These are phyloP conservation scores for Sus cebifrons DNA, from an alignment of 2,797 vertebrate species.

Conservation along the genomic window DNA sequence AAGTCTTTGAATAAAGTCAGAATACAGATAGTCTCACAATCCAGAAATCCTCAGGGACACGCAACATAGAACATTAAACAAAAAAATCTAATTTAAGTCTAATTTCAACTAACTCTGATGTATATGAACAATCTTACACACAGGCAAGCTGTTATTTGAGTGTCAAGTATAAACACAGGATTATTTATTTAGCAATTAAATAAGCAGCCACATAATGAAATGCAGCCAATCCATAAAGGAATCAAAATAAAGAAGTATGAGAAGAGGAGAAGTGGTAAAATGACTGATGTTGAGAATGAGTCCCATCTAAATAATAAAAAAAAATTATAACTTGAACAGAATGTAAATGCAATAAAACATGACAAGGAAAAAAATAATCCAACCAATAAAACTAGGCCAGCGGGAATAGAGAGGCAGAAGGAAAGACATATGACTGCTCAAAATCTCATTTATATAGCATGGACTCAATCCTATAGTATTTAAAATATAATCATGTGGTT, in stretches of 20 bases:
- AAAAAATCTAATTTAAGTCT: background rate
- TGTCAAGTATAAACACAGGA: background rate
- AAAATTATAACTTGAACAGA: slow-evolving; percentile 2
- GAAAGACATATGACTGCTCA: slow-evolving; percentile 3
- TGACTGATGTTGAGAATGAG: slow-evolving; percentile 45
- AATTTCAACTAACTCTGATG: background rate
- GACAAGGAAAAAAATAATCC: slow-evolving; percentile 26
- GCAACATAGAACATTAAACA: background rate
- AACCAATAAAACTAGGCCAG: slow-evolving; percentile 41
- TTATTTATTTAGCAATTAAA: slow-evolving; percentile 43
- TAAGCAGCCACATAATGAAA: background rate
- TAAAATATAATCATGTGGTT: slow-evolving; percentile 25
- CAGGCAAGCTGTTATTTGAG: background rate
- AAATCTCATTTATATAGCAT: background rate
- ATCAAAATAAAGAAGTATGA: slow-evolving; percentile 33
- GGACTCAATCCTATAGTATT: background rate
- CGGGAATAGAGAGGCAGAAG: background rate
- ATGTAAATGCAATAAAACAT: slow-evolving; percentile 56
- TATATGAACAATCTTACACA: background rate
- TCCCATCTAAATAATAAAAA: slow-evolving; percentile 18
- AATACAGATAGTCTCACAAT: background rate
- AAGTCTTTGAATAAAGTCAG: background rate
- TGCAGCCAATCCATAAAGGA: background rate
- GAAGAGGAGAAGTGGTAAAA: slow-evolving; percentile 23
- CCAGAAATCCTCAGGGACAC: background rate